Evolutionary conservation across 2,113 vertebrate genomes (phyloP), one percentile per base, ranked within the genome.

Genomic region (Pongo abelii): DNA sequence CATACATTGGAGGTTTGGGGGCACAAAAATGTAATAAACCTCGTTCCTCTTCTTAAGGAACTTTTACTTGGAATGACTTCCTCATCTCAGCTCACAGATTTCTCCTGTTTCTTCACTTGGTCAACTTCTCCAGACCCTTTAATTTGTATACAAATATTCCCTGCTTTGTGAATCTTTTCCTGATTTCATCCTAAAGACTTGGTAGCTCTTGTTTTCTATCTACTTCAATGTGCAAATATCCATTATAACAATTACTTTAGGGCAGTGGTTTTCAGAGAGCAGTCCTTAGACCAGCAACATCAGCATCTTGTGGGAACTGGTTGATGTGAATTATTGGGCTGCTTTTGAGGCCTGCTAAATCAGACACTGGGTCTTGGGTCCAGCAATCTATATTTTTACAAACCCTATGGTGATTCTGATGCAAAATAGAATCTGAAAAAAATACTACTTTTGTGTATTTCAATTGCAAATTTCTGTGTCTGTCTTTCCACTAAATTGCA

Each of bases 241-340:
- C 1, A 17, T 38, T 40, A 20, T 35, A 64, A 55, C 23, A 48
- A 70, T 57, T 74, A 9, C 3, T 9, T 16, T 25, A 61, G 30
- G 3, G 7, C 5, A 3, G 9, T 55, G 13, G 0, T 78, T 89
- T 27, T 92, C 17, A 13, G 7, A 25, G 14, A n/a, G 18, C 5
- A 2, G 6, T 12, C 4, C 8, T 74, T 14, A 67, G 8, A 23
- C 3, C 3, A 59, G 23, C 16, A 55, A 2, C 2, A 20, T 2
- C 40, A 43, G 16, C 23, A 50, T 48, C 50, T 10, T 12, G 5
- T 80, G 38, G 40, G 43, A 48, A 57, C 10, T 64, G 59, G 16
- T 40, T 80, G 50, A 59, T 13, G n/a, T 23, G 75, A 61, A 72
- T 30, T 10, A 23, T 2, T 59, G 2, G 32, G 11, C 0, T 46